Evolutionary conservation across 2,888 invertebrate genomes (phyloP).

Genomic region (Thelaira solivaga): DNA sequence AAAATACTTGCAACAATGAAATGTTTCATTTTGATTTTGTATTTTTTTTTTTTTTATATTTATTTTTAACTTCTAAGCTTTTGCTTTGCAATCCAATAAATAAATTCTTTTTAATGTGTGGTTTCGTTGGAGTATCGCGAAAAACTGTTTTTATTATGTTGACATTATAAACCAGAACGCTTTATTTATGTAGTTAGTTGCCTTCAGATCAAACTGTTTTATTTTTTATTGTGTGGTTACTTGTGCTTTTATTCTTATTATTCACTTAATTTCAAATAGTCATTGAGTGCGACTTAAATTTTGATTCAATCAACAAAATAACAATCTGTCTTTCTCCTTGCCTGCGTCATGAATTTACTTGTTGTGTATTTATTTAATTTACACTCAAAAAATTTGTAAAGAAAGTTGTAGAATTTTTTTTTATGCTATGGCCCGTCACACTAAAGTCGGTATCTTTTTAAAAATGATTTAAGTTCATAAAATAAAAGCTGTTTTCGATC

Average conservation of each 20-base stretch:
- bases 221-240: slow-evolving; percentile 29
- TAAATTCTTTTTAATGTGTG: neutral
- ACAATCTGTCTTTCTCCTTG: slow-evolving; percentile 22
- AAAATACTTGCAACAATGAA: slow-evolving; percentile 54
- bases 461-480: no score
- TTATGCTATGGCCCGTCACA: no score
- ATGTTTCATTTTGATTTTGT: slow-evolving; percentile 60
- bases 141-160: slow-evolving; percentile 59
- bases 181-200: slow-evolving; percentile 63
- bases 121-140: slow-evolving; percentile 57
- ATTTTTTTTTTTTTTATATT: slow-evolving; percentile 3
- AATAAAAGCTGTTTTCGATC: no score
- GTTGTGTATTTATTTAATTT: neutral
- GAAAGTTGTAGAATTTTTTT: no score
- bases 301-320: slow-evolving; percentile 69
- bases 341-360: slow-evolving; percentile 24
- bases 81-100: neutral
- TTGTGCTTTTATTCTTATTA: slow-evolving; percentile 31
- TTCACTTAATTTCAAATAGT: slow-evolving; percentile 56
- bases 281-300: slow-evolving; percentile 49
- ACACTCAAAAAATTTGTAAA: slow-evolving; percentile 31
- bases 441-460: no score
- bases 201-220: slow-evolving; percentile 49
- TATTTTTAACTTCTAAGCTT: slow-evolving; percentile 22
- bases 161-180: slow-evolving; percentile 15